A percentile compares a stretch with the other conserved stretches of the same genome.
Evolutionary conservation across 2,113 vertebrate species (phyloP).

Genomic region (Melanerpes formicivorus): DNA sequence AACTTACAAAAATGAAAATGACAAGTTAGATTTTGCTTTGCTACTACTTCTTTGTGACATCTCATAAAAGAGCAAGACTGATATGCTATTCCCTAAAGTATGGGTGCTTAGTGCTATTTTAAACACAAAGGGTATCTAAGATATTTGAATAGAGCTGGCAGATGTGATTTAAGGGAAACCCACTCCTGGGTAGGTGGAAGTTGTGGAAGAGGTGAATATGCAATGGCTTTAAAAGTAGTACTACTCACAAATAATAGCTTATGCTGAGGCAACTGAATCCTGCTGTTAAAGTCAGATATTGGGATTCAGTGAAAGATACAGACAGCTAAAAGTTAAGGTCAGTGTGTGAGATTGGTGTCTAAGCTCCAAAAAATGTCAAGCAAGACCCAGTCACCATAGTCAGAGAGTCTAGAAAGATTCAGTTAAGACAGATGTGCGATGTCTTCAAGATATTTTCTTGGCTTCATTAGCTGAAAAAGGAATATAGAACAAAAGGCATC

Average conservation of each 20-base stretch:
- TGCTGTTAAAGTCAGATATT: neutral
- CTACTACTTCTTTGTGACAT: neutral
- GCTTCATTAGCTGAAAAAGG: neutral
- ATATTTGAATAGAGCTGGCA: neutral
- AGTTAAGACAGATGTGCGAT: neutral
- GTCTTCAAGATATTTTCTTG: neutral
- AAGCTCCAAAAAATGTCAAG: neutral
- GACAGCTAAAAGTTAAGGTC: neutral
- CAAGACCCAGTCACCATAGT: accelerated
- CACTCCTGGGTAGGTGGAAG: neutral
- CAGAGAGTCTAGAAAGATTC: neutral
- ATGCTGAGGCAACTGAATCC: neutral
- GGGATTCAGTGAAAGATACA: neutral
- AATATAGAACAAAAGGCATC: neutral
- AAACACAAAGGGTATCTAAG: neutral
- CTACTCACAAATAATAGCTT: neutral
- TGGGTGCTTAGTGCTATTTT: neutral
- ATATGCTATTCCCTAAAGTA: neutral
- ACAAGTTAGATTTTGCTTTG: neutral
- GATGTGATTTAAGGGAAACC: neutral
- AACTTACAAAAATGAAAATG: neutral
- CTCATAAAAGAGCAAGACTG: neutral
- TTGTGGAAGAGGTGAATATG: neutral
- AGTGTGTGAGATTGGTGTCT: accelerated
- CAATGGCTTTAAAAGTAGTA: neutral